These are phyloP conservation scores for Cryptus armator DNA, from an alignment of 2,888 invertebrate genomes.

Conservation along the genomic window DNA sequence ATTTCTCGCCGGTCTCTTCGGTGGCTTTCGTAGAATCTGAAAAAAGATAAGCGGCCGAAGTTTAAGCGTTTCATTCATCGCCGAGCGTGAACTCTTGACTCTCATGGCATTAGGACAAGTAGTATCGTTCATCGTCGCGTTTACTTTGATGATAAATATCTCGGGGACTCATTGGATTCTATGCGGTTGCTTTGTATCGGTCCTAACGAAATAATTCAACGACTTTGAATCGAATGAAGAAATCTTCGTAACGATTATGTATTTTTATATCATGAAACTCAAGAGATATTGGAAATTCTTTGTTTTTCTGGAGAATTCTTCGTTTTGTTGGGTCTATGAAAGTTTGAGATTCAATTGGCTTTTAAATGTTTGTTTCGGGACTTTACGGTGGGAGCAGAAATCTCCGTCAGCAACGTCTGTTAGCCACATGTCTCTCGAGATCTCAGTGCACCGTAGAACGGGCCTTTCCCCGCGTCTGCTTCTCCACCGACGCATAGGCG, in stretches of 20 bases:
- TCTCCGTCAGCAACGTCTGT: slow-evolving; percentile 58
- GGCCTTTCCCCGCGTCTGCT: slow-evolving; percentile 17
- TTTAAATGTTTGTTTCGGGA: slow-evolving; percentile 18
- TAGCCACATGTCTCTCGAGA: slow-evolving; percentile 64
- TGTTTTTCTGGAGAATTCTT: not conserved
- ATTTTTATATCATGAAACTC: not conserved
- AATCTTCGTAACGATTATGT: not conserved
- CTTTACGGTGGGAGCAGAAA: not conserved
- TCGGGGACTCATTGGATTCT: slow-evolving; percentile 21
- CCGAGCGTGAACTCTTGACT: slow-evolving; percentile 57
- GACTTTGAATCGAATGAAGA: not conserved
- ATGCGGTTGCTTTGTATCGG: slow-evolving; percentile 10
- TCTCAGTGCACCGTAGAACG: slow-evolving; percentile 5
- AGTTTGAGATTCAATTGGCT: not conserved
- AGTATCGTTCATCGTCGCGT: slow-evolving; percentile 36
- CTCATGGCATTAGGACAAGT: not conserved
- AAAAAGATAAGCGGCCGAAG: slow-evolving; percentile 49
- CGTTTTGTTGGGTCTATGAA: not conserved
- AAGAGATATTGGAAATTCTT: not conserved
- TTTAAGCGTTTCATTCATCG: slow-evolving; percentile 53
- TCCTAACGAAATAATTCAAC: not conserved
- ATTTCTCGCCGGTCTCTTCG: not conserved
- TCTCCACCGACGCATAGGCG: slow-evolving; percentile 11
- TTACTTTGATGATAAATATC: slow-evolving; percentile 49
- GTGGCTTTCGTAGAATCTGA: slow-evolving; percentile 46